Conservation (phyloP, 2,113 vertebrate species). For the Pterocles burchelli region DNA sequence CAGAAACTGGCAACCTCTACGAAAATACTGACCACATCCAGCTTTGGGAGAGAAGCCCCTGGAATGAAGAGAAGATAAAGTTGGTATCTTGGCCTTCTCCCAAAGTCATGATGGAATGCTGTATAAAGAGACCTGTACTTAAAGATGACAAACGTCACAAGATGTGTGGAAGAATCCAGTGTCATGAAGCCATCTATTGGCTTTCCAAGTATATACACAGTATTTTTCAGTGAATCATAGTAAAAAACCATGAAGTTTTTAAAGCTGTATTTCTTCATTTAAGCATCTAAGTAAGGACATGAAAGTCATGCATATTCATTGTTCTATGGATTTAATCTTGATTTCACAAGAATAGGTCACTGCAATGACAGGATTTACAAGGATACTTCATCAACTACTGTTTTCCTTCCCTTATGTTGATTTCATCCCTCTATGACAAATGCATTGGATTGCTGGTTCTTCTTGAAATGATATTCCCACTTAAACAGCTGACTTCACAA, state of each 20-base stretch:
- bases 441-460: not conserved
- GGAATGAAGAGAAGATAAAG: not conserved
- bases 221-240: not conserved
- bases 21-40: not conserved
- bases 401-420: not conserved
- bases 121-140: not conserved
- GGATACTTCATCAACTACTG: not conserved
- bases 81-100: not conserved
- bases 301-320: not conserved
- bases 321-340: not conserved
- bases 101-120: not conserved
- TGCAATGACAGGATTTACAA: not conserved
- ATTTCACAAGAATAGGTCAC: not conserved
- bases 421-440: not conserved
- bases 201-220: not conserved
- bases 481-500: not conserved
- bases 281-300: not conserved
- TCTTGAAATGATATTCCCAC: not conserved
- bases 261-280: not conserved
- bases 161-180: not conserved
- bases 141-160: not conserved
- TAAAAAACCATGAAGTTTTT: not conserved
- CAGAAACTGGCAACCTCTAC: not conserved
- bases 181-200: not conserved
- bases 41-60: not conserved